Conservation (phyloP, 2,797 vertebrate species). For the Sciurus vulgaris region DNA sequence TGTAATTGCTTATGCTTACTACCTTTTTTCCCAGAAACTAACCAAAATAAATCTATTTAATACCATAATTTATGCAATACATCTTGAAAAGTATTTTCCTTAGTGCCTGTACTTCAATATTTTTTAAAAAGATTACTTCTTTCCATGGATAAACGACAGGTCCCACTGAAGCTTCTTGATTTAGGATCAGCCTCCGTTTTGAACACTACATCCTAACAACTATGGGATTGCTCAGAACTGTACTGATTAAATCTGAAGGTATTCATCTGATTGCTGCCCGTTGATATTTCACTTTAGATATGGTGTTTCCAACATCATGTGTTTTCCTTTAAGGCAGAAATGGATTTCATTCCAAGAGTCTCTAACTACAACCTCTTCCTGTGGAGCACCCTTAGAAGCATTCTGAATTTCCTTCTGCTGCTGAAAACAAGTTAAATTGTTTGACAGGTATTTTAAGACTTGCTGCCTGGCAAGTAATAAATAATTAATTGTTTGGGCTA, state of each 20-base stretch:
- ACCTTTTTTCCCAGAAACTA: not conserved
- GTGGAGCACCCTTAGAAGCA: not conserved
- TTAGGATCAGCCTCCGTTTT: not conserved
- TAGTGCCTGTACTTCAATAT: not conserved
- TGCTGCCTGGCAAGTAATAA: not conserved
- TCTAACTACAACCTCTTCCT: not conserved
- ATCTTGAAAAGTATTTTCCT: not conserved
- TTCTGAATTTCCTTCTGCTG: not conserved
- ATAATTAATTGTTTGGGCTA: not conserved
- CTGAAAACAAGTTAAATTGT: not conserved
- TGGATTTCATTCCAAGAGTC: not conserved
- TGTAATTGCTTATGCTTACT: not conserved
- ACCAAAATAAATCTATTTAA: not conserved
- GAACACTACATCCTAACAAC: not conserved
- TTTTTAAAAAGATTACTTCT: not conserved
- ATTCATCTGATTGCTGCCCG: not conserved
- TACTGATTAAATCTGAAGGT: not conserved
- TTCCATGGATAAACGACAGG: not conserved
- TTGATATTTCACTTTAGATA: not conserved
- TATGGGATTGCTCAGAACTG: not conserved
- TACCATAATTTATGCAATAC: not conserved
- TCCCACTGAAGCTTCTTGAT: not conserved
- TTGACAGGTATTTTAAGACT: not conserved
- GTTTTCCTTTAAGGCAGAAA: not conserved
- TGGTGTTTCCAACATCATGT: not conserved